Conservation (phyloP, 2,888 invertebrate genomes). For the Leptopilina drosophilae region DNA sequence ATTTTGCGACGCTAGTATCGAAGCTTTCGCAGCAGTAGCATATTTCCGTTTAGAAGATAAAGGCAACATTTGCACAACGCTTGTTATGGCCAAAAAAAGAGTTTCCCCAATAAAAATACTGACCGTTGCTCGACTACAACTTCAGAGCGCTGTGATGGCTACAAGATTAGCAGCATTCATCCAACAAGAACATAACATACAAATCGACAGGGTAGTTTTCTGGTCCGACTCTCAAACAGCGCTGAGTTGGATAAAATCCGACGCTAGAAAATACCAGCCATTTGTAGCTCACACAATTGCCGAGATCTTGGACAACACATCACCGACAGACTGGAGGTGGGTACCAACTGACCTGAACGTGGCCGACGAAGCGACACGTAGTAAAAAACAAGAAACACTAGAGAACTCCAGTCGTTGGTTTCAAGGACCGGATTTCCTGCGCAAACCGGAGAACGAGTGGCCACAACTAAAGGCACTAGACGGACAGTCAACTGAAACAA, state of each 20-base stretch:
- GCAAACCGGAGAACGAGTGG: background rate
- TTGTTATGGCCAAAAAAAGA: slow-evolving; percentile 32
- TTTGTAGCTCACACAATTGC: slow-evolving; percentile 56
- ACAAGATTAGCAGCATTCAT: slow-evolving; percentile 38
- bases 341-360: slow-evolving; percentile 52
- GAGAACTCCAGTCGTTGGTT: slow-evolving; percentile 29
- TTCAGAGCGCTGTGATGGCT: slow-evolving; percentile 47
- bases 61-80: background rate
- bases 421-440: slow-evolving; percentile 29
- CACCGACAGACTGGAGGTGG: slow-evolving; percentile 51
- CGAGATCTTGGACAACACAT: slow-evolving; percentile 54
- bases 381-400: background rate
- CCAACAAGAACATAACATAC: slow-evolving; percentile 30
- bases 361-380: slow-evolving; percentile 52
- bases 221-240: slow-evolving; percentile 51
- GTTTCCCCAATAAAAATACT: slow-evolving; percentile 45
- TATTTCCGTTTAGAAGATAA: slow-evolving; percentile 41
- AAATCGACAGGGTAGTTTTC: slow-evolving; percentile 14
- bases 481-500: background rate
- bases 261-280: slow-evolving; percentile 45
- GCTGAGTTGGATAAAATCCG: slow-evolving; percentile 49
- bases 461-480: background rate
- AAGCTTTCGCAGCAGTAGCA: slow-evolving; percentile 40
- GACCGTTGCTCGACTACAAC: slow-evolving; percentile 47
- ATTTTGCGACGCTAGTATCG: slow-evolving; percentile 44